These are phyloP conservation scores for Carabus problematicus DNA, from an alignment of 2,888 invertebrate genomes.

Conservation along the genomic window DNA sequence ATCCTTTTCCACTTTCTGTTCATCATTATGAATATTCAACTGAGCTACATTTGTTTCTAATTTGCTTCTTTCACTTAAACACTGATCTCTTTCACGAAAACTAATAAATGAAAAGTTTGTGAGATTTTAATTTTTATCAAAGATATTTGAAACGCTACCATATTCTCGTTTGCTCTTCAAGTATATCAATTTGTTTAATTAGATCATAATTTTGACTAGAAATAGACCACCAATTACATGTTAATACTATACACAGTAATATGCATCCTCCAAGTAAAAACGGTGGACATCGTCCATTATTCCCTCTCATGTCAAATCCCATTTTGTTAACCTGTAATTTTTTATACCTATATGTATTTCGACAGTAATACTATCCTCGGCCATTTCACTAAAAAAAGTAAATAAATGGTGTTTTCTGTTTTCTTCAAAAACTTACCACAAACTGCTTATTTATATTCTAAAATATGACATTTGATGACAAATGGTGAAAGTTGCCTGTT, in stretches of 20 bases:
- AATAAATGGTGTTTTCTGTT: too few relatives aligned
- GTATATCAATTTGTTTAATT: constrained; percentile 24
- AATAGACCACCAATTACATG: constrained; percentile 37
- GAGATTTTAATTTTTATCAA: constrained; percentile 5
- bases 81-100: constrained; percentile 31
- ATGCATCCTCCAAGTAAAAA: constrained; percentile 31
- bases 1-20: constrained; percentile 20
- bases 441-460: too few relatives aligned
- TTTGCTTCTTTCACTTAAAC: constrained; percentile 30
- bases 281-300: constrained; percentile 34
- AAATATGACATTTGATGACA: too few relatives aligned
- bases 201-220: constrained; percentile 38
- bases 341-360: too few relatives aligned
- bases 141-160: constrained; percentile 12
- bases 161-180: constrained; percentile 33
- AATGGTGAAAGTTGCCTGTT: too few relatives aligned
- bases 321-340: constrained; percentile 5
- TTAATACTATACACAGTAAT: constrained; percentile 24
- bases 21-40: constrained; percentile 24
- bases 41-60: constrained; percentile 24
- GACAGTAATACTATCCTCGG: too few relatives aligned
- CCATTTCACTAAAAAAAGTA: too few relatives aligned
- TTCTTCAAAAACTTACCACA: too few relatives aligned
- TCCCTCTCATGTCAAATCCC: constrained; percentile 29
- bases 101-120: constrained; percentile 10